Base-by-base conservation (phyloP, 30 jellyfish, hydroid and myxozoan genomes). In the Aurelia aurita region DNA sequence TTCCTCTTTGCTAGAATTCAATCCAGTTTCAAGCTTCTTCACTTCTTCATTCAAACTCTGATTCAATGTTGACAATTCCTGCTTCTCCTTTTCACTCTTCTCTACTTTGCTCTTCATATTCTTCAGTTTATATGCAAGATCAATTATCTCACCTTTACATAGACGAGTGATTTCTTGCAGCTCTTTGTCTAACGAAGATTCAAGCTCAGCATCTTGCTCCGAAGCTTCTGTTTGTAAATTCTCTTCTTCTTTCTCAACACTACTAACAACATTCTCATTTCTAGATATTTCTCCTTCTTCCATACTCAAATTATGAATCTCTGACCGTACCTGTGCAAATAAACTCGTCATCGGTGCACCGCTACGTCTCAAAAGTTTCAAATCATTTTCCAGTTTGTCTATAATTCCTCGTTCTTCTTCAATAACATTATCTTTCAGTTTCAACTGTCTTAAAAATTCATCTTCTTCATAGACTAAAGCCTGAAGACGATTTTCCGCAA, bases 31-130 rank as follows among this genome's bases (percentile, higher is more conserved):
- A 25, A 91, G 69, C 14, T 34, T 74, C n/a, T 65, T 77, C 28
- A 91, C 79, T 23, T 85, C 91, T 14, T 49, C 86, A 49, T 67
- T 85, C 53, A 91, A 78, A 49, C 28, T 72, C 21, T 86, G 87
- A 65, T 82, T 85, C 61, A 85, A 23, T 23, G 58, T 21, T 25
- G 88, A 77, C 25, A 87, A 46, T 26, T 86, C 92, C 28, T 82
- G 54, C 27, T 70, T 66, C 54, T 86, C 91, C 18, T 70, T 73
- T 60, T 83, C 93, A 31, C 84, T 83, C 16, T 58, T 75, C 21
- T 83, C 93, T 12, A 35, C 77, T 39, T 46, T 69, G 29, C 39
- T 39, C 28, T 47, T 71, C 58, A 69, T 53, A 14, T 21, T 23
- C 20, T 83, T 70, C 81, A 83, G 55, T 64, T 83, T 70, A 32